Evolutionary conservation across 2,888 invertebrate species (phyloP).

Genomic region (Ichneumoninae sp.): DNA sequence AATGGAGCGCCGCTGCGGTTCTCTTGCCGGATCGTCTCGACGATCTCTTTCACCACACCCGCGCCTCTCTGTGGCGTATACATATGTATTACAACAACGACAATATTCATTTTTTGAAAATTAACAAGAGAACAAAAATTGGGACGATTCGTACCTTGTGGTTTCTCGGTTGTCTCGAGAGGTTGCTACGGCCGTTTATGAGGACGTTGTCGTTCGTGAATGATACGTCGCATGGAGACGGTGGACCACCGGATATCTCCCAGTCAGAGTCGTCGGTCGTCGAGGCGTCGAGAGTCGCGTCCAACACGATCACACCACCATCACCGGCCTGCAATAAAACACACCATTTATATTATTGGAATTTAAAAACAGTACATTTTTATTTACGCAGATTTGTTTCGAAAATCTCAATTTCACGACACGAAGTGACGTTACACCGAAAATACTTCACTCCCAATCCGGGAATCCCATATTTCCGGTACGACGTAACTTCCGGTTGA

Average conservation of each 20-base stretch:
- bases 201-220: slow-evolving; percentile 95
- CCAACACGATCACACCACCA: slow-evolving; percentile 87
- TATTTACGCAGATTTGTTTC: not conserved
- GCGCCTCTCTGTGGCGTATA: not conserved
- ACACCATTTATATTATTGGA: not conserved
- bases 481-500: too few relatives aligned
- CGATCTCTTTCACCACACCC: slow-evolving; percentile 43
- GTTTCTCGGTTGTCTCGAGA: slow-evolving; percentile 87
- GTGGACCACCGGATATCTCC: slow-evolving; percentile 87
- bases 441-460: too few relatives aligned
- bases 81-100: not conserved
- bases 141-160: slow-evolving; percentile 86
- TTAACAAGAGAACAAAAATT: not conserved
- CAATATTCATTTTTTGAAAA: not conserved
- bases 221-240: slow-evolving; percentile 92
- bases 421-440: too few relatives aligned
- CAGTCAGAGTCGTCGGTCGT: slow-evolving; percentile 87
- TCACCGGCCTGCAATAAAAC: slow-evolving; percentile 86
- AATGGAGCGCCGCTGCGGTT: slow-evolving; percentile 21
- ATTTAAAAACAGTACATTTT: not conserved
- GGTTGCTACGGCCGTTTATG: slow-evolving; percentile 95
- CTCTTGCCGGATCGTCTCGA: slow-evolving; percentile 21
- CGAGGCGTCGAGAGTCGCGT: slow-evolving; percentile 87
- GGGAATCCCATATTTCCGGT: too few relatives aligned
- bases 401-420: too few relatives aligned